Conservation (phyloP, 2,113 vertebrate genomes). For the Ceyx margarethae region DNA sequence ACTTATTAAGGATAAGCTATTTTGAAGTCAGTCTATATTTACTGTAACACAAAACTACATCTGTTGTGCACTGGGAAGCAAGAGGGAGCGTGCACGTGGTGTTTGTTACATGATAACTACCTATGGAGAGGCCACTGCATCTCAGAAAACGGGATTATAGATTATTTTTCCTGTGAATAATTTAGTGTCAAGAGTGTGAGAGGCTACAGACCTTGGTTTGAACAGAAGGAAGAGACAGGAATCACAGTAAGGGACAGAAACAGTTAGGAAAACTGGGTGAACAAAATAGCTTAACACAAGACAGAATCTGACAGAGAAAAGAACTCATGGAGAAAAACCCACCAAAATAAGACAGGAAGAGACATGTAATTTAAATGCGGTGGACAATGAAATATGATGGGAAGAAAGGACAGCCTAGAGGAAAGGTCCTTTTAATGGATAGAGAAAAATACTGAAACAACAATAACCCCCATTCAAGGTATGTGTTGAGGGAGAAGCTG, state of each 20-base stretch:
- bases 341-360: neutral
- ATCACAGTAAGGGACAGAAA: neutral
- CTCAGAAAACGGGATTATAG: neutral
- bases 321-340: neutral
- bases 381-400: neutral
- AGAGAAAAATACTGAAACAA: neutral
- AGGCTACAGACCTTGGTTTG: neutral
- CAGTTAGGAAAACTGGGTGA: neutral
- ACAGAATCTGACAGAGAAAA: neutral
- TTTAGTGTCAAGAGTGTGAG: neutral
- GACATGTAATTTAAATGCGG: neutral
- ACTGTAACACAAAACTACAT: neutral
- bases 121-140: neutral
- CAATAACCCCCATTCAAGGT: neutral
- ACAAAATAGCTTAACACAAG: neutral
- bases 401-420: neutral
- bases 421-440: neutral
- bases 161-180: neutral
- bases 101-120: neutral
- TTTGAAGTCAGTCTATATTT: neutral
- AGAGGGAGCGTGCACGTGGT: neutral
- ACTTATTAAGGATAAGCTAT: neutral
- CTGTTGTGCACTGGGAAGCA: neutral
- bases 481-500: neutral
- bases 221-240: neutral